Percentiles rank a stretch among this genome's conserved stretches.
These are phyloP conservation scores for Bradypodion ventrale DNA, from an alignment of 2,797 vertebrate species.

Conservation along the genomic window DNA sequence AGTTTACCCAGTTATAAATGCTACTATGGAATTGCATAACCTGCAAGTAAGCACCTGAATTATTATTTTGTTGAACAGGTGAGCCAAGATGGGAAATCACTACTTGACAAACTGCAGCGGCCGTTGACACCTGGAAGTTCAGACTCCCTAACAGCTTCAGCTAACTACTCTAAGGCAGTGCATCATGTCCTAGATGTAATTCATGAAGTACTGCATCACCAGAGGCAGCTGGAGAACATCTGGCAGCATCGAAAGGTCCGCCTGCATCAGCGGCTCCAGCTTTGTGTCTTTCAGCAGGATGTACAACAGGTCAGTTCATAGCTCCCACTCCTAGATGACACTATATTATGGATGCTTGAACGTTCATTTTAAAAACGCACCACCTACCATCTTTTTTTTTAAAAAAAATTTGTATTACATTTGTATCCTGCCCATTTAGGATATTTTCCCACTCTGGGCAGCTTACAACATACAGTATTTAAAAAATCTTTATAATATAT, in stretches of 20 bases:
- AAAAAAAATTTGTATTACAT: too few relatives aligned
- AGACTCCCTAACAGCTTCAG: conserved; percentile 91
- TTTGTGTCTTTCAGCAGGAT: conserved; percentile 97
- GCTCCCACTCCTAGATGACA: background rate
- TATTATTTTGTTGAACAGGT: conserved; percentile 78
- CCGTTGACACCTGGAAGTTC: conserved; percentile 94
- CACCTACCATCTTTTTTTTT: background rate
- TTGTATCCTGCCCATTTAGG: too few relatives aligned
- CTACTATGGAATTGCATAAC: background rate
- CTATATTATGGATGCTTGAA: background rate
- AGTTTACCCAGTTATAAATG: background rate
- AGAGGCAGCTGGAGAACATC: conserved; percentile 96
- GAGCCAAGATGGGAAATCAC: conserved; percentile 95
- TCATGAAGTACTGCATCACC: conserved; percentile 96
- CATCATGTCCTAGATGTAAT: conserved; percentile 95
- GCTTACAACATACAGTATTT: too few relatives aligned
- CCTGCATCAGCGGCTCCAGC: conserved; percentile 94
- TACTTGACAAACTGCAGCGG: conserved; percentile 95
- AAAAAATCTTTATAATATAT: too few relatives aligned
- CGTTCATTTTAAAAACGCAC: background rate
- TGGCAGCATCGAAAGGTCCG: conserved; percentile 99
- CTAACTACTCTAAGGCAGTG: conserved; percentile 97
- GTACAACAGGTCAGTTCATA: conserved; percentile 88
- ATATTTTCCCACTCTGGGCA: too few relatives aligned
- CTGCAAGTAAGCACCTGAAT: conserved; percentile 10